These are phyloP conservation scores for Pampus argenteus DNA, from an alignment of 2,797 vertebrate species.

Conservation along the genomic window DNA sequence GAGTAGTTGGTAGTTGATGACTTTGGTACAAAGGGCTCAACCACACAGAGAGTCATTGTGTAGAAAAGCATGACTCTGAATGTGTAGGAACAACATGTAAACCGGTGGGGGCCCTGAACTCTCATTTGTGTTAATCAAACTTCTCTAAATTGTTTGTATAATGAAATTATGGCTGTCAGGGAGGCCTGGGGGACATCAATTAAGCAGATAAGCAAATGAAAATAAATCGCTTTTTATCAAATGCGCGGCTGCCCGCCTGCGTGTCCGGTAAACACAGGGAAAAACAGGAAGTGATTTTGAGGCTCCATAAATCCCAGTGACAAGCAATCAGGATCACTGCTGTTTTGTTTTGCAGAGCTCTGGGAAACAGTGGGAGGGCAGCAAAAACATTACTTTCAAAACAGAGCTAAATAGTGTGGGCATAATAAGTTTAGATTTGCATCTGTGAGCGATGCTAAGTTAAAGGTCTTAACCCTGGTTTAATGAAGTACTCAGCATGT, in stretches of 20 bases:
- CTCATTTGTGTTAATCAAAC: slow-evolving; percentile 83
- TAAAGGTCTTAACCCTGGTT: background rate
- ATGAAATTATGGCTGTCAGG: slow-evolving; percentile 76
- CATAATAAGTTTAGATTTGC: background rate
- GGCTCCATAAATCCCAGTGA: slow-evolving; percentile 73
- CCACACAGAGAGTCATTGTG: slow-evolving; percentile 23
- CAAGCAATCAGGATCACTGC: slow-evolving; percentile 39
- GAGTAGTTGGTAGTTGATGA: too few species aligned
- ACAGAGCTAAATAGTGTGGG: slow-evolving; percentile 26
- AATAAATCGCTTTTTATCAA: slow-evolving; percentile 80
- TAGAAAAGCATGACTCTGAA: slow-evolving; percentile 39
- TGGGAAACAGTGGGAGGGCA: slow-evolving; percentile 61
- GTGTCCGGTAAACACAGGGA: slow-evolving; percentile 76
- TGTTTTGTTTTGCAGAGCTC: slow-evolving; percentile 26
- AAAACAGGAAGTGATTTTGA: slow-evolving; percentile 81
- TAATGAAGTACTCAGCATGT: background rate
- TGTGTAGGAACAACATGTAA: slow-evolving; percentile 56
- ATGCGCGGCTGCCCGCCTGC: slow-evolving; percentile 47
- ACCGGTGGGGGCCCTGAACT: slow-evolving; percentile 58
- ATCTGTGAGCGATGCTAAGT: background rate
- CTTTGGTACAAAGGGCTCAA: background rate
- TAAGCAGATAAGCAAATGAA: slow-evolving; percentile 84
- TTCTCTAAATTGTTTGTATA: slow-evolving; percentile 84
- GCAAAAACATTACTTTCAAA: slow-evolving; percentile 53
- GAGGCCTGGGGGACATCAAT: slow-evolving; percentile 78